phyloP scores from a whole-genome alignment of 1,140 invertebrate genomes.

The Dinothrombium tinctorium region DNA sequence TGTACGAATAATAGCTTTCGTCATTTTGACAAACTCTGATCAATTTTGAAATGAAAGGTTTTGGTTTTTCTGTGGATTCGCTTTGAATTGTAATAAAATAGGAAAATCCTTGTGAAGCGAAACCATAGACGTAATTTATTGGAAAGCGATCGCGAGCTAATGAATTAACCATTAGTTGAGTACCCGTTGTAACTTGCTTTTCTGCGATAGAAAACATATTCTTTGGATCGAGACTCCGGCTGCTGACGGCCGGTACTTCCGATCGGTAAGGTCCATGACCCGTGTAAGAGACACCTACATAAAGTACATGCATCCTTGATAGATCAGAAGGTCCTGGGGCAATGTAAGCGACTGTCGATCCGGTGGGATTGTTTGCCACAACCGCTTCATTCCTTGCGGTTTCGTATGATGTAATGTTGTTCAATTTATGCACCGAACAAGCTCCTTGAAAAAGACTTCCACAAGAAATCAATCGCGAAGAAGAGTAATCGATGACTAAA shows the following conservation, averaged over 20 bases:
- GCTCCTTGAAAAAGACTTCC: slow-evolving; percentile 67
- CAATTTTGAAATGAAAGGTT: slow-evolving; percentile 42
- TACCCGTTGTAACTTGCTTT: slow-evolving; percentile 70
- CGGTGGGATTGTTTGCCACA: slow-evolving; percentile 76
- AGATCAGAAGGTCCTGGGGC: slow-evolving; percentile 61
- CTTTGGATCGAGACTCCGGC: slow-evolving; percentile 59
- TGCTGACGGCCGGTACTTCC: slow-evolving; percentile 80
- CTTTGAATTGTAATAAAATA: slow-evolving; percentile 91
- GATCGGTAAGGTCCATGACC: slow-evolving; percentile 73
- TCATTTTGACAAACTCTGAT: slow-evolving; percentile 90
- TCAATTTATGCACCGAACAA: slow-evolving; percentile 61
- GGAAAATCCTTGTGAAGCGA: slow-evolving; percentile 79
- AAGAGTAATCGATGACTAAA: slow-evolving; percentile 73
- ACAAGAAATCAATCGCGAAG: slow-evolving; percentile 73
- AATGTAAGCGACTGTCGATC: slow-evolving; percentile 88
- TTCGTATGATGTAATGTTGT: slow-evolving; percentile 59
- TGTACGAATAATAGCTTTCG: slow-evolving; percentile 87
- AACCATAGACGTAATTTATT: slow-evolving; percentile 90
- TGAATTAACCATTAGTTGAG: slow-evolving; percentile 70
- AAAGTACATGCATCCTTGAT: slow-evolving; percentile 64
- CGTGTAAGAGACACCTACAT: slow-evolving; percentile 83
- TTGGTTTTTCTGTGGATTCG: slow-evolving; percentile 39
- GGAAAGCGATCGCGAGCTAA: slow-evolving; percentile 68
- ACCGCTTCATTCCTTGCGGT: slow-evolving; percentile 59
- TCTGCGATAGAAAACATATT: slow-evolving; percentile 72